A percentile compares a stretch with the other conserved stretches of the same genome.
Evolutionary conservation across 92 coral and sea anemone species (phyloP).

Genomic region (Porites lobata): DNA sequence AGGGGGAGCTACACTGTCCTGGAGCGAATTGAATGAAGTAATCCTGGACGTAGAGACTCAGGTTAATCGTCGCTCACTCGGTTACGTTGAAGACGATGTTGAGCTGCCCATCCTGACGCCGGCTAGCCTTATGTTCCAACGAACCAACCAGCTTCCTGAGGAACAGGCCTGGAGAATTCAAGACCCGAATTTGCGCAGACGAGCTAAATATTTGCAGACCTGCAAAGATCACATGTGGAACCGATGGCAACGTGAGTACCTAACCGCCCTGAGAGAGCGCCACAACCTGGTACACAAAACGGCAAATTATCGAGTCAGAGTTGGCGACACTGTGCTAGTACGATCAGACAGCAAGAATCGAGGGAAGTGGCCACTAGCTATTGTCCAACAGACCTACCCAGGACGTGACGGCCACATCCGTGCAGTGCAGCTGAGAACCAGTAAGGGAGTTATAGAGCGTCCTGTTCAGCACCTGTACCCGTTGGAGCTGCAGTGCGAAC

Average conservation of each 20-base stretch:
- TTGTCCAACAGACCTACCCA: conserved; percentile 35
- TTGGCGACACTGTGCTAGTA: conserved; percentile 60
- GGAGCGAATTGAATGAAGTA: conserved; percentile 24
- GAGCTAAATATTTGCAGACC: conserved; percentile 46
- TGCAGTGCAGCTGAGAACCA: conserved; percentile 42
- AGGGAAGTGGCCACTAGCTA: conserved; percentile 59
- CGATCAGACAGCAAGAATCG: conserved; percentile 46
- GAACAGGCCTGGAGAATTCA: conserved; percentile 32
- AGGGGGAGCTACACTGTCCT: conserved; percentile 57
- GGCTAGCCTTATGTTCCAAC: conserved; percentile 54
- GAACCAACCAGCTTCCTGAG: conserved; percentile 51
- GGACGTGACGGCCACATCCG: conserved; percentile 56
- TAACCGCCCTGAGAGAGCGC: conserved; percentile 48
- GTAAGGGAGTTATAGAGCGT: conserved; percentile 49
- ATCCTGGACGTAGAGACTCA: conserved; percentile 64
- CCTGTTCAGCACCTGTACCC: conserved; percentile 60
- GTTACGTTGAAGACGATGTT: conserved; percentile 67
- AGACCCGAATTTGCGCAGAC: conserved; percentile 36
- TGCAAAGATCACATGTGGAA: conserved; percentile 66
- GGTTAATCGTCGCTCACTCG: conserved; percentile 61
- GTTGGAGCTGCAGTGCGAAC: conserved; percentile 43
- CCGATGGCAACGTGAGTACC: conserved; percentile 53
- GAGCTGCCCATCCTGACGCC: conserved; percentile 57
- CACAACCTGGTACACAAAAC: conserved; percentile 56
- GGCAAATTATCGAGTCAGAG: conserved; percentile 24